Evolutionary conservation across 2,113 vertebrate genomes (phyloP).

Genomic region (Gallinago undulata): DNA sequence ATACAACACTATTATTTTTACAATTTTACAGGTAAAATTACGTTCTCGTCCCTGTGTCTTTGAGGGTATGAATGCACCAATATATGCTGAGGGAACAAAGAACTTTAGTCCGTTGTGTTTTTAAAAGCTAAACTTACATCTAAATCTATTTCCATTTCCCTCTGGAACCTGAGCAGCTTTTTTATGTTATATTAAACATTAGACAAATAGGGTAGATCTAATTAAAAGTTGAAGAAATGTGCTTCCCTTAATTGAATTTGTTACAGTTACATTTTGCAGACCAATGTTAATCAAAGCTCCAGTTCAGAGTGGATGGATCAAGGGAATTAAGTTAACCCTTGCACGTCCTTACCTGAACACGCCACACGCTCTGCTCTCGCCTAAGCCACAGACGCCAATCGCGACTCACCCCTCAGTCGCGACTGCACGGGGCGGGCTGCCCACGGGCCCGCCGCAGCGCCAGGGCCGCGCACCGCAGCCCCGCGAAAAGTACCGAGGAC

Average conservation of each 20-base stretch:
- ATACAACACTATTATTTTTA: neutral
- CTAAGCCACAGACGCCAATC: conserved; percentile 21
- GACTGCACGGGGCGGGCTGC: neutral
- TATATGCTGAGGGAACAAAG: conserved; percentile 5
- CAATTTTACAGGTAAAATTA: neutral
- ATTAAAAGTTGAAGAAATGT: conserved; percentile 78
- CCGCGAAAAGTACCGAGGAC: neutral
- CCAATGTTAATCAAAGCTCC: conserved; percentile 76
- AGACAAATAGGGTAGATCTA: conserved; percentile 75
- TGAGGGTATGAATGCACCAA: neutral
- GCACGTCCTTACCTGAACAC: conserved; percentile 64
- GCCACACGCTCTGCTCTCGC: conserved; percentile 32
- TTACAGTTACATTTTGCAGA: conserved; percentile 77
- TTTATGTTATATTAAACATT: conserved; percentile 74
- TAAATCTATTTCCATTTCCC: conserved; percentile 33
- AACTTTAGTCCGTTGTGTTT: neutral
- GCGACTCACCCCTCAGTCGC: neutral
- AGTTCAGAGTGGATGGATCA: conserved; percentile 69
- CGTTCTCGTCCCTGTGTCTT: neutral
- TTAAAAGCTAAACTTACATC: conserved; percentile 8
- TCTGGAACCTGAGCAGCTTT: conserved; percentile 38
- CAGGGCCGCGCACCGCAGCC: neutral
- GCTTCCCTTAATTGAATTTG: conserved; percentile 78
- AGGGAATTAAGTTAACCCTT: conserved; percentile 63
- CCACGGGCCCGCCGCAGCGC: neutral